A percentile compares a stretch with the other conserved stretches of the same genome.
These are phyloP conservation scores for Parnassius mnemosyne DNA, from an alignment of 2,888 invertebrate species.

Conservation along the genomic window DNA sequence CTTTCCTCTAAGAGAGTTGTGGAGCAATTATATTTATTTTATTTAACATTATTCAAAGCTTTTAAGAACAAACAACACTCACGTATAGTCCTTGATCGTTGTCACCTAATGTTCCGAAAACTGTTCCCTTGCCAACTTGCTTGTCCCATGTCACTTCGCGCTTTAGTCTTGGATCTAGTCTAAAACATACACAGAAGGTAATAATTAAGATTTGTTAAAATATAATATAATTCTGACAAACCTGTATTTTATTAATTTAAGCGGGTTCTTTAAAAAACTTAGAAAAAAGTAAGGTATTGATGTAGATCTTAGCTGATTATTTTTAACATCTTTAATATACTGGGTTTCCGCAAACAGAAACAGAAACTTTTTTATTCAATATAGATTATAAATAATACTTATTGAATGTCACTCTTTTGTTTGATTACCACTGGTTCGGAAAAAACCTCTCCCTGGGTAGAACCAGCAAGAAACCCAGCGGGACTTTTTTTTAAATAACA, in stretches of 20 bases:
- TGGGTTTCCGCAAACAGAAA: not conserved
- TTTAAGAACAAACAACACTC: conserved; percentile 20
- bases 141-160: conserved; percentile 25
- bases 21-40: too few relatives aligned
- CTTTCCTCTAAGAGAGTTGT: too few relatives aligned
- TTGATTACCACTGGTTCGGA: too few relatives aligned
- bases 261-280: not conserved
- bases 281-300: not conserved
- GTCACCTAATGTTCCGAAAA: conserved; percentile 34
- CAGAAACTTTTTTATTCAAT: too few relatives aligned
- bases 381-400: too few relatives aligned
- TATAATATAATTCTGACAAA: not conserved
- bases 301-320: not conserved
- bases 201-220: not conserved
- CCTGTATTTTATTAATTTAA: not conserved
- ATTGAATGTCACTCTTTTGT: too few relatives aligned
- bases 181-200: not conserved
- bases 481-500: too few relatives aligned
- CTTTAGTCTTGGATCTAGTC: conserved; percentile 4
- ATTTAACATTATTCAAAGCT: too few relatives aligned
- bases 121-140: conserved; percentile 30
- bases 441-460: too few relatives aligned
- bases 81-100: conserved; percentile 32
- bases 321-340: not conserved
- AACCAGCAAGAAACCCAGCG: too few relatives aligned